Percentiles rank a stretch among this genome's conserved stretches.
Evolutionary conservation across 1,140 invertebrate species (phyloP).

Genomic region (Polypedilum vanderplanki): DNA sequence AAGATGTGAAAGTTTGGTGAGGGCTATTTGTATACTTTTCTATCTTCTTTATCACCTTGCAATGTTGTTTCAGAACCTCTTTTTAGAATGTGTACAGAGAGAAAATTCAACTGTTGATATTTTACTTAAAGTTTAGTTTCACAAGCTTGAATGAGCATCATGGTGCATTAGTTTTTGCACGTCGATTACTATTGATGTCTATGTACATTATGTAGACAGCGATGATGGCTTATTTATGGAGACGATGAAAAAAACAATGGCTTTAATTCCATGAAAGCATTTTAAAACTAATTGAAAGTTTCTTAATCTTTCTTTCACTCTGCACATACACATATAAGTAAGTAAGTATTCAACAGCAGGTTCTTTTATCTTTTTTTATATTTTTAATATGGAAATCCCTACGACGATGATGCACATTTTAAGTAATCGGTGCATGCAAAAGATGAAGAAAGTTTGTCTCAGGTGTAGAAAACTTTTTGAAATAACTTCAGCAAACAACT

Average conservation of each 20-base stretch:
- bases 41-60: constrained; percentile 10
- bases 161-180: no score
- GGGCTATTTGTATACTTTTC: constrained; percentile 2
- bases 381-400: background rate
- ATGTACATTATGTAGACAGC: no score
- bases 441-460: constrained; percentile 8
- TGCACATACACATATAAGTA: background rate
- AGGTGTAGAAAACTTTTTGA: constrained; percentile 4
- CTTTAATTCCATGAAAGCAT: constrained; percentile 10
- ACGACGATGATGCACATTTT: constrained; percentile 7
- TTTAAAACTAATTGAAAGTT: constrained; percentile 19
- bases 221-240: no score
- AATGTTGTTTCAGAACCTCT: background rate
- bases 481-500: constrained; percentile 6
- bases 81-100: background rate
- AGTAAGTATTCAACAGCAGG: no score
- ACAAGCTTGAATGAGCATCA: no score
- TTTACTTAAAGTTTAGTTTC: background rate
- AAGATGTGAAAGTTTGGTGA: background rate
- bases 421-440: background rate
- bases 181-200: no score
- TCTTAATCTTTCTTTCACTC: background rate
- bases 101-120: constrained; percentile 7
- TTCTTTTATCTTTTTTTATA: background rate
- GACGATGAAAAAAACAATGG: background rate